Evolutionary conservation across 2,888 invertebrate genomes (phyloP).

Genomic region (Leucophenga maculata): DNA sequence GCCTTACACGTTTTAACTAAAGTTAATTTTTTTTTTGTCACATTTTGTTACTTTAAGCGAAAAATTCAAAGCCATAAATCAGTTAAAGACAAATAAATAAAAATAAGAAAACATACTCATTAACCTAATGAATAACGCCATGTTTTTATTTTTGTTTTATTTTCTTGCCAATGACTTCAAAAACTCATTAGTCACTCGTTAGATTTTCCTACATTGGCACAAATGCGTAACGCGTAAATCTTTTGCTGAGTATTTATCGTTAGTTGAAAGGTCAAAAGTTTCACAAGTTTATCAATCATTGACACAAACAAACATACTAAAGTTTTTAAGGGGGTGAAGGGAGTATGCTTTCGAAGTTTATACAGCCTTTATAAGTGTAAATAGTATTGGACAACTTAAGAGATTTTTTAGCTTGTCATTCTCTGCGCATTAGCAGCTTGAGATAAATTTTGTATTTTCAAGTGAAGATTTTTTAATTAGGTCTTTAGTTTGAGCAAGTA

Average conservation of each 20-base stretch:
- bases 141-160: not conserved
- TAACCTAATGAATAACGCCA: conserved; percentile 53
- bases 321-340: too few species aligned
- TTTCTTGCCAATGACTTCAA: conserved; percentile 2
- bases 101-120: conserved; percentile 44
- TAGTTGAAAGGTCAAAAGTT: conserved; percentile 54
- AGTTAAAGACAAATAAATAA: not conserved
- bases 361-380: too few species aligned
- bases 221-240: conserved; percentile 63
- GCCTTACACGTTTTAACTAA: conserved; percentile 51
- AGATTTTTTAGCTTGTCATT: too few species aligned
- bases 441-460: not conserved
- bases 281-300: conserved; percentile 59
- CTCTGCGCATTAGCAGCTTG: too few species aligned
- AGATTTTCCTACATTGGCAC: conserved; percentile 47
- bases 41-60: not conserved
- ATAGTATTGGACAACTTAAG: too few species aligned
- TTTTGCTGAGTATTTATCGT: conserved; percentile 56
- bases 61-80: not conserved
- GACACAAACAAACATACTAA: conserved; percentile 16
- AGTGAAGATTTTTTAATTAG: not conserved
- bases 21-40: not conserved
- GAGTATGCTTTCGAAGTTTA: too few species aligned
- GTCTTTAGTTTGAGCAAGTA: too few species aligned
- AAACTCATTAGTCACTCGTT: conserved; percentile 43